Evolutionary conservation across 2,888 invertebrate genomes (phyloP).

Genomic region (Callinectes sapidus): DNA sequence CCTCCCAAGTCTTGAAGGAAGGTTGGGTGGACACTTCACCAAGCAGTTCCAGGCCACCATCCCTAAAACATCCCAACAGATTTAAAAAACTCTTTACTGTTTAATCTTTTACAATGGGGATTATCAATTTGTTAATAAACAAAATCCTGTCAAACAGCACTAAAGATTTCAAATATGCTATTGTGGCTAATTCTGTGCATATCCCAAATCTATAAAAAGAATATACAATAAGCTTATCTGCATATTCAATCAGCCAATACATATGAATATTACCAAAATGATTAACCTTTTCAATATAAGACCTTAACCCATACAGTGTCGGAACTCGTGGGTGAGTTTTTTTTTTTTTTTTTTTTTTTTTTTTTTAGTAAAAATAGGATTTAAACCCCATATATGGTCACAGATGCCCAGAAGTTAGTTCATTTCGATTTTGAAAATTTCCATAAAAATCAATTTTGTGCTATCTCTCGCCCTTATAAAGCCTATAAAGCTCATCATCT

Average conservation of each 20-base stretch:
- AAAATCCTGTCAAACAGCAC: not conserved
- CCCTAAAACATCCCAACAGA: conserved; percentile 63
- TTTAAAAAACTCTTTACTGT: no score
- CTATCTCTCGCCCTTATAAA: no score
- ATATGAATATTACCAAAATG: not conserved
- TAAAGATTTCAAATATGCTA: not conserved
- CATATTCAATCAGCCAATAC: not conserved
- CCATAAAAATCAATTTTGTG: no score
- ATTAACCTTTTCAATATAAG: not conserved
- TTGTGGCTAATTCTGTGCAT: not conserved
- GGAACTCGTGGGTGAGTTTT: no score
- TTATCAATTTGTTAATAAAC: not conserved
- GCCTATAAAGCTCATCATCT: no score
- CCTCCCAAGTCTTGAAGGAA: conserved; percentile 93
- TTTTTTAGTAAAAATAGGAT: no score
- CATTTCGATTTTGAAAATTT: no score
- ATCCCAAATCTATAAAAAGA: not conserved
- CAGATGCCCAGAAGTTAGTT: no score
- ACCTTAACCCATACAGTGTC: no score
- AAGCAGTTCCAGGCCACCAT: conserved; percentile 73
- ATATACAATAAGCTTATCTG: not conserved
- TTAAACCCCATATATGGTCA: not conserved
- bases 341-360: no score
- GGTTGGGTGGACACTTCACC: conserved; percentile 81
- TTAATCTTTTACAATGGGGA: no score